Base-by-base conservation (phyloP, 2,797 vertebrate species). In the Falco berigora region DNA sequence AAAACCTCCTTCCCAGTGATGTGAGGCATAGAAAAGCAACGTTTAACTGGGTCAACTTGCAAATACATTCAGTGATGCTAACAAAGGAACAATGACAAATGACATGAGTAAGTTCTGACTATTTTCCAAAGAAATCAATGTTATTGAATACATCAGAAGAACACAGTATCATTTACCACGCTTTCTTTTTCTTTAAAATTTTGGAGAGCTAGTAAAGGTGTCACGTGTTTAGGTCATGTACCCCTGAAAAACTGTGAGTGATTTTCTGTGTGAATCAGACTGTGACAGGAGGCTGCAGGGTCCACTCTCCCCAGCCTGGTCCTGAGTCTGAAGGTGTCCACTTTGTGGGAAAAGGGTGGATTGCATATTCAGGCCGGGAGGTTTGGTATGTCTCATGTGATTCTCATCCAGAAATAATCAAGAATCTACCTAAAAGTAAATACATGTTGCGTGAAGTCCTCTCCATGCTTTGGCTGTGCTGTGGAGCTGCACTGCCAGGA, bases 111-210 rank as follows among this genome's bases (percentile, higher is more conserved):
- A 89, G 20, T 55, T 55, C 83, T 93, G 71, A 88, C 58, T 93
- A 76, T 95, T 91, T 95, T 95, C 78, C 80, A 95, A 92, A 81
- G 71, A 88, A 68, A 72, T 75, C 64, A 86, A 36, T 79, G 55
- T 52, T 94, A 62, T 46, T 78, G 58, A 91, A 73, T 38, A 18
- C 62, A 84, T 47, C 32, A 96, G 56, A 87, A 69, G 56, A 86
- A 67, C 14, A 66, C 10, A 17, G 8, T 47, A 14, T 52, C 52
- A 72, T 69, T 77, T 88, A 47, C 10, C 23, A 8, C 3, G 10
- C 4, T 55, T 56, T 74, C 18, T 32, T 46, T 82, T 92, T 56
- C 64, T 80, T 87, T 59, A 58, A n/a, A 42, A 5, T 46, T 56
- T 47, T 89, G 44, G 40, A 71, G 16, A 90, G 32, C 47, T 85